Evolutionary conservation across 2,113 vertebrate genomes (phyloP), one percentile per base, ranked within the genome.

Genomic region (Scolopax mira): DNA sequence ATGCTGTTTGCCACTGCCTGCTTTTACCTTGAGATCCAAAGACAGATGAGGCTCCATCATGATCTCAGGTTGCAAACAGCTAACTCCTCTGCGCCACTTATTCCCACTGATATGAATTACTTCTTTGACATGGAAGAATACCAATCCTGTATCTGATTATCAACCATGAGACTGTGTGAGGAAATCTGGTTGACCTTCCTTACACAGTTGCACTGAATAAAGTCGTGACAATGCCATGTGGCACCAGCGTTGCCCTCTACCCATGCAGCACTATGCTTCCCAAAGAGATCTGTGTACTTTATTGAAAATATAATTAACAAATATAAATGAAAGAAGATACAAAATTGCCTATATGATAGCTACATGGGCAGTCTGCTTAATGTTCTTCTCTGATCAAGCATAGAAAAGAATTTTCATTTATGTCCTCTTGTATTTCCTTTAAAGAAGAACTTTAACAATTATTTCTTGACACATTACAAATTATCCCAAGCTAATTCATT

Each of bases 41-140:
- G 62, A 23, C 8, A 73, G 61, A 42, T 5, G 52, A 81, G 42
- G 35, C 12, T 67, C 9, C 0, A 0, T 24, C n/a, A 8, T 1
- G 15, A 57, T 19, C 17, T 52, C 6, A 11, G 31, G 15, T 35
- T 79, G 52, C 49, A 57, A 82, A 41, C 31, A 69, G 31, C 16
- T 49, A 41, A 64, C 13, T 72, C 39, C 39, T 71, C 33, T 37
- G 0, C 13, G 19, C 28, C 37, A 12, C 49, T 58, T 33, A 19
- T 19, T 57, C 11, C 37, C 25, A 10, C 18, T 27, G 58, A 27
- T 10, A 33, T 1, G 30, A 66, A 42, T 33, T 21, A 31, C 30
- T 80, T 70, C 52, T 18, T 21, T 51, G 37, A 30, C 7, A 13
- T 52, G 30, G 39, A 49, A 69, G 5, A 1, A 33, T 54, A 19